Conservation (phyloP, 2,797 vertebrate species). For the Cryptoprocta ferox region DNA sequence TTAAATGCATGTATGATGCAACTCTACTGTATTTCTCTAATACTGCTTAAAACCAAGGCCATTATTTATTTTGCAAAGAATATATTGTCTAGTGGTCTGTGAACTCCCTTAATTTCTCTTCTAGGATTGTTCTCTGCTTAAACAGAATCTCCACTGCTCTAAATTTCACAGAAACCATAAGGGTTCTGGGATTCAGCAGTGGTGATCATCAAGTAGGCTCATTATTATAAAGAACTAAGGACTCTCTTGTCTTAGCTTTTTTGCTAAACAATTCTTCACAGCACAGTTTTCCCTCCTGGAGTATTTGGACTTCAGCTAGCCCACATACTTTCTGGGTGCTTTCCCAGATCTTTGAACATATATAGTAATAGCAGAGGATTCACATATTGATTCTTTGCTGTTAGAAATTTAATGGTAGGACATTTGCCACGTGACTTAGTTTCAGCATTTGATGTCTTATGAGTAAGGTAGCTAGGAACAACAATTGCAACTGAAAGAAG, state of each 20-base stretch:
- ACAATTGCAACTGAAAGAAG: not conserved
- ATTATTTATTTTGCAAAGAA: constrained; percentile 27
- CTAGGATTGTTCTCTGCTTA: not conserved
- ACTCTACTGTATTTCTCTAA: not conserved
- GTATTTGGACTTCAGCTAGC: constrained; percentile 35
- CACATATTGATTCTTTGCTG: constrained; percentile 10
- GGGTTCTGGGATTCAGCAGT: not conserved
- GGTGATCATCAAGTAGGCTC: not conserved
- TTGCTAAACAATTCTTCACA: not conserved
- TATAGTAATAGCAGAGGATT: constrained; percentile 1
- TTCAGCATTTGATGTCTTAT: not conserved
- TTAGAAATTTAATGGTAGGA: constrained; percentile 25
- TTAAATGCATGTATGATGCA: not conserved
- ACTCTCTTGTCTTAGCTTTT: not conserved
- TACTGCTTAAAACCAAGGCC: not conserved
- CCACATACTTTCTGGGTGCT: not conserved
- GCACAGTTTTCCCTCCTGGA: not conserved
- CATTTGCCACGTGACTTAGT: constrained; percentile 49
- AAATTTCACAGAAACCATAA: not conserved
- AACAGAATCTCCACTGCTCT: not conserved
- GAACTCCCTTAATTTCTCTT: not conserved
- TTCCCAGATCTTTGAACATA: not conserved
- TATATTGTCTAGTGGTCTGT: not conserved
- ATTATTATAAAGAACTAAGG: not conserved
- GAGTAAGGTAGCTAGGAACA: not conserved